phyloP scores from a whole-genome alignment of 2,113 vertebrate genomes.

The Corvus hawaiiensis region DNA sequence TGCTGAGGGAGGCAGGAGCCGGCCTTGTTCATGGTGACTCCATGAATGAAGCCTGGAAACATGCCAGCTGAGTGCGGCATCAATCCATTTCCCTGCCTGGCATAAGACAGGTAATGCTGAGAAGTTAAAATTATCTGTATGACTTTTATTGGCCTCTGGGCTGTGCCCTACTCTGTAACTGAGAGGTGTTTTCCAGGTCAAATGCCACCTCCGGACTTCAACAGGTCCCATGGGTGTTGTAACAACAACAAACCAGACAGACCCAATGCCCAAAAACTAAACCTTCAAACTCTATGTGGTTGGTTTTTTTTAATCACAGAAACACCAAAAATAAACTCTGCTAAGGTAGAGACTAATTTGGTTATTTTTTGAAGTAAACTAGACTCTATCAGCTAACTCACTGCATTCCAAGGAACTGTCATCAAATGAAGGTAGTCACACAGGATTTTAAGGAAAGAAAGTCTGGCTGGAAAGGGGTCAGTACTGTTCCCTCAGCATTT shows the following conservation, averaged over 20 bases:
- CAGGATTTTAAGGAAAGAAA: background rate
- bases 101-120: background rate
- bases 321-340: background rate
- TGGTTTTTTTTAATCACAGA: background rate
- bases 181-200: background rate
- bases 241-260: background rate
- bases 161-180: background rate
- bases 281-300: background rate
- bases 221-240: background rate
- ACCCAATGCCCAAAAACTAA: background rate
- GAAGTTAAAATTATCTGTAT: background rate
- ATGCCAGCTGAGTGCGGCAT: background rate
- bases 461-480: background rate
- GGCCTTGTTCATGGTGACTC: background rate
- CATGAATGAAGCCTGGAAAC: background rate
- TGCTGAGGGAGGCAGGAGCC: background rate
- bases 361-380: background rate
- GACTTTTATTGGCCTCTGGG: background rate
- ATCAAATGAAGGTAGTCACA: background rate
- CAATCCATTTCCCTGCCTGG: background rate
- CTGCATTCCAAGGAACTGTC: background rate
- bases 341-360: background rate
- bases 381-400: background rate
- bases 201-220: background rate
- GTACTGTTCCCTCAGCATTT: background rate